Evolutionary conservation across 2,797 vertebrate genomes (phyloP).

Genomic region (Sternarchorhynchus goeldii): DNA sequence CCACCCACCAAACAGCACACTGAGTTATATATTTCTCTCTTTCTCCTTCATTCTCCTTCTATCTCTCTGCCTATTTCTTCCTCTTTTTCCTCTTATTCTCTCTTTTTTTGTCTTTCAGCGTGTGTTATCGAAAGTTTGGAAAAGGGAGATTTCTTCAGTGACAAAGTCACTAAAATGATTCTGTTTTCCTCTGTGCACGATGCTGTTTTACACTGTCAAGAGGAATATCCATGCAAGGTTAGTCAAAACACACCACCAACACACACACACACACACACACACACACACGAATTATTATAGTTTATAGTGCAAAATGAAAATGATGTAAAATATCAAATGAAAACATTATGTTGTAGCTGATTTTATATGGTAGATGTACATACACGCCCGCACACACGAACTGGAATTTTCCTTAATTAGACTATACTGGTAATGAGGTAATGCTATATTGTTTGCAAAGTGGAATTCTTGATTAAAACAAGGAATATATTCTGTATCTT

Average conservation of each 20-base stretch:
- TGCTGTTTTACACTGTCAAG: constrained; percentile 74
- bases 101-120: constrained; percentile 56
- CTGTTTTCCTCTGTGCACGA: constrained; percentile 86
- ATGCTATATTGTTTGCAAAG: not conserved
- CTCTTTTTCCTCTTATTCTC: not conserved
- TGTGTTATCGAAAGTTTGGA: constrained; percentile 81
- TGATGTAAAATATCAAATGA: not conserved
- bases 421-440: no score
- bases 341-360: constrained; percentile 13
- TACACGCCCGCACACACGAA: constrained; percentile 25
- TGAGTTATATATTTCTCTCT: no score
- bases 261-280: constrained; percentile 23
- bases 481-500: not conserved
- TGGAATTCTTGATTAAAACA: not conserved
- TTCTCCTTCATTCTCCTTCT: not conserved
- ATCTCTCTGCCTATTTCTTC: not conserved
- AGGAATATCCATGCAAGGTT: constrained; percentile 40
- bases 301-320: no score
- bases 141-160: constrained; percentile 82
- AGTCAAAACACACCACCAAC: constrained; percentile 16
- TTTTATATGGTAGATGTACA: constrained; percentile 13
- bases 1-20: no score
- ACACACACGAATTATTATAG: constrained; percentile 4
- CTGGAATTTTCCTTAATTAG: no score
- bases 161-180: constrained; percentile 81